A percentile compares a stretch with the other conserved stretches of the same genome.
phyloP scores from a whole-genome alignment of 2,113 vertebrate genomes.

The Chloropsis cyanopogon region DNA sequence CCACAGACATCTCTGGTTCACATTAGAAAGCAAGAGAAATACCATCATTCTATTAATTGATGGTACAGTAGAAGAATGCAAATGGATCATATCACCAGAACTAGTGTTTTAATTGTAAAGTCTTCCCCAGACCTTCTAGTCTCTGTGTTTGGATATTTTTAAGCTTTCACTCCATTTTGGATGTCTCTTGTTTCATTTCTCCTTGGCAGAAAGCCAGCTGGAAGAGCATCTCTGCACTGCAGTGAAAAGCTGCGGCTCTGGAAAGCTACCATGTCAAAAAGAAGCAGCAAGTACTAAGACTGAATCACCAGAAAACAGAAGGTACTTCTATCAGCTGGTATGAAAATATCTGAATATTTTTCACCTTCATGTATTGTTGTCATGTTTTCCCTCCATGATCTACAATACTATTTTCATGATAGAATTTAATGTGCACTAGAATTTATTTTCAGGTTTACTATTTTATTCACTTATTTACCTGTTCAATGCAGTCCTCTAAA shows the following conservation, averaged over 20 bases:
- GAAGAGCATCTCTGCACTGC: conserved; percentile 63
- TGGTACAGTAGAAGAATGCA: not conserved
- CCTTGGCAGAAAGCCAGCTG: conserved; percentile 46
- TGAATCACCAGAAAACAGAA: not conserved
- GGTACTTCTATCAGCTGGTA: not conserved
- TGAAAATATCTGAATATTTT: not conserved
- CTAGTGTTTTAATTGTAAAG: not conserved
- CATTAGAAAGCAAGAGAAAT: not conserved
- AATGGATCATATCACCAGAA: not conserved
- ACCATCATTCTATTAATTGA: not conserved
- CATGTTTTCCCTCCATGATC: not conserved
- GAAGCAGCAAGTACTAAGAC: not conserved
- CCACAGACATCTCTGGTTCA: not conserved
- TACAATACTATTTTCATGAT: not conserved
- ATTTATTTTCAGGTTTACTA: not conserved
- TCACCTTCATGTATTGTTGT: not conserved
- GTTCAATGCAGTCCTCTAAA: not conserved
- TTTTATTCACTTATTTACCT: not conserved
- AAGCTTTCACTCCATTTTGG: not conserved
- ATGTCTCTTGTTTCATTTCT: not conserved
- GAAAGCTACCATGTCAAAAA: conserved; percentile 19
- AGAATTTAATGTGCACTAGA: not conserved
- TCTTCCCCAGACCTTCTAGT: not conserved
- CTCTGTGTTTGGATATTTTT: not conserved
- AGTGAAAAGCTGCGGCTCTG: conserved; percentile 61